phyloP scores from a whole-genome alignment of 2,113 vertebrate species.

The Esox niger region DNA sequence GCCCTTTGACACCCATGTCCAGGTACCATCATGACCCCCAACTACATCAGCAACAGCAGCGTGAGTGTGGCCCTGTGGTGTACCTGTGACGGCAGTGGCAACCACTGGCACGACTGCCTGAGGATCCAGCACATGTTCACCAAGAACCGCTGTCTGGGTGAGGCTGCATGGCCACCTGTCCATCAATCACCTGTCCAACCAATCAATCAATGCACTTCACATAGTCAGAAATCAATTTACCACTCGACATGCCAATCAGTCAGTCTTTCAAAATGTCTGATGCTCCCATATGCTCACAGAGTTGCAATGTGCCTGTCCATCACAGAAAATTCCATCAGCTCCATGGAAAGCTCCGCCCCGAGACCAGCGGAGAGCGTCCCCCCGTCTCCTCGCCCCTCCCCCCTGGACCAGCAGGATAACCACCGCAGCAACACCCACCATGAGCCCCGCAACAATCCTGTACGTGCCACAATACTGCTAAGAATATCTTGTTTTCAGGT shows the following conservation, averaged over 20 bases:
- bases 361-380: constrained; percentile 59
- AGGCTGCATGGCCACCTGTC: constrained; percentile 52
- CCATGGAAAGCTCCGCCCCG: constrained; percentile 59
- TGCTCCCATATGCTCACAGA: constrained; percentile 1
- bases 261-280: constrained; percentile 34
- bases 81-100: constrained; percentile 88
- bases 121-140: constrained; percentile 84
- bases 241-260: constrained; percentile 40
- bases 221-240: constrained; percentile 51
- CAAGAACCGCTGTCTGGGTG: constrained; percentile 85
- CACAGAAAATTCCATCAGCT: constrained; percentile 67
- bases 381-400: constrained; percentile 59
- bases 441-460: constrained; percentile 50
- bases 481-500: too few relatives aligned
- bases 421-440: constrained; percentile 65
- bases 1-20: constrained; percentile 14
- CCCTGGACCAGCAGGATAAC: constrained; percentile 57
- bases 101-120: constrained; percentile 88
- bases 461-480: constrained; percentile 49
- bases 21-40: constrained; percentile 95
- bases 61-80: constrained; percentile 87
- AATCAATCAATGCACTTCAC: neutral
- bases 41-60: constrained; percentile 88
- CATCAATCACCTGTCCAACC: constrained; percentile 31
- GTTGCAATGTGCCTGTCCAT: neutral